phyloP scores from a whole-genome alignment of 2,797 vertebrate species.

The Cynodonichthys magdalenae region DNA sequence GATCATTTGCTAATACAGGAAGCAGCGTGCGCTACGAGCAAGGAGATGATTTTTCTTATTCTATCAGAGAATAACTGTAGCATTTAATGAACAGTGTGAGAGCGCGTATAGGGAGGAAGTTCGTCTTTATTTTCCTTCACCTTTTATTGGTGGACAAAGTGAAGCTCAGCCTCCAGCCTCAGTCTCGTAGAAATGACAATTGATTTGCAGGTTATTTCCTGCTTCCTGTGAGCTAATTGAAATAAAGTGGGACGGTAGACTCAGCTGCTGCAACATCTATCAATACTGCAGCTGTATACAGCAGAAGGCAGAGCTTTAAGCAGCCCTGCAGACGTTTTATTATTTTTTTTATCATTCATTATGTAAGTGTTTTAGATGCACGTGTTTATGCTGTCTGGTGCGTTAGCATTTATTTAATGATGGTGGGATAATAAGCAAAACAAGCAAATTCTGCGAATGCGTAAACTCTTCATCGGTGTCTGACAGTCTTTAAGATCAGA shows the following conservation, averaged over 20 bases:
- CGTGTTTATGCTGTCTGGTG: constrained; percentile 11
- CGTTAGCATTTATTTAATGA: constrained; percentile 31
- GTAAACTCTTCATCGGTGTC: neutral
- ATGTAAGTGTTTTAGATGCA: constrained; percentile 6
- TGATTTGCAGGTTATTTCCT: constrained; percentile 81
- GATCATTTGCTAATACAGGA: constrained; percentile 1
- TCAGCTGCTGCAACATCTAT: constrained; percentile 67
- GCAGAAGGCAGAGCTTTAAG: constrained; percentile 34
- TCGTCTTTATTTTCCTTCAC: constrained; percentile 70
- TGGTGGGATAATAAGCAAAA: constrained; percentile 19
- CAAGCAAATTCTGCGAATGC: neutral
- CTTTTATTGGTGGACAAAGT: constrained; percentile 73
- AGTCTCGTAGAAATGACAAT: constrained; percentile 73
- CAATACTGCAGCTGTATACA: constrained; percentile 65
- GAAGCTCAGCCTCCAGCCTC: constrained; percentile 60
- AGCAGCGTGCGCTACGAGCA: constrained; percentile 3
- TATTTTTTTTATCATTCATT: constrained; percentile 28
- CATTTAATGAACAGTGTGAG: constrained; percentile 39
- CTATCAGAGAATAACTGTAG: constrained; percentile 23
- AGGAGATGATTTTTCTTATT: constrained; percentile 29
- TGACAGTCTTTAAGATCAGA: neutral
- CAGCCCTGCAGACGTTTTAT: constrained; percentile 43
- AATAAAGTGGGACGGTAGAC: constrained; percentile 76
- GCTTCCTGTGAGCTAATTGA: constrained; percentile 81
- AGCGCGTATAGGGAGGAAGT: constrained; percentile 48